Evolutionary conservation across 2,797 vertebrate species (phyloP), one percentile per base, ranked within the genome.

Genomic region (Zalophus californianus): DNA sequence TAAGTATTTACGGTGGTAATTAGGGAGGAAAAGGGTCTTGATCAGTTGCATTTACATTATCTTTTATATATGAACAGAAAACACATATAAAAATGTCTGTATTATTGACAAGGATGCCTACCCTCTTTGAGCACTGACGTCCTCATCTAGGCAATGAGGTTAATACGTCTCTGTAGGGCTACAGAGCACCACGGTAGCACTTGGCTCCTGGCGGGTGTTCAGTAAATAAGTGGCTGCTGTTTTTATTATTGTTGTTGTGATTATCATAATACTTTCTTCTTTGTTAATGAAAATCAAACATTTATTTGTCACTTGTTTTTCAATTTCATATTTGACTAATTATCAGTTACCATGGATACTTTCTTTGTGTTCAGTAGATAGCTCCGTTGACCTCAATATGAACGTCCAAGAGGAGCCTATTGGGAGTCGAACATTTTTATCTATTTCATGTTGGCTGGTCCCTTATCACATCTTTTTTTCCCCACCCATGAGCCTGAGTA

Each of bases 251-350:
- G 4, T 35, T 35, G 3, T n/a, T 20, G 18, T 25, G 4, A 60
- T 79, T 21, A 21, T 54, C 29, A n/a, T 70, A n/a, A 56, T 60
- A 35, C 52, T 21, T 52, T 70, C 50, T 72, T 92, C 73, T 95
- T 96, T 93, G 48, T 87, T 88, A 80, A 62, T 94, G 64, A 96
- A 94, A 92, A 96, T 38, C 25, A 86, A 60, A 73, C 13, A 72
- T 93, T 41, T 73, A 58, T 66, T 94, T 91, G 23, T 90, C 68
- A 79, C 29, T 91, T 79, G n/a, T 54, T 96, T 94, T 82, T 82
- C 86, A 96, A 0, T 78, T 79, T 92, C 54, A 2, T 56, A 9
- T 91, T 94, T 92, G 35, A 35, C 68, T 80, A 88, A 29, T 94
- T 97, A 58, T 35, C 62, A 77, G 20, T 85, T 73, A 21, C 54